Percentiles rank a stretch among this genome's conserved stretches.
phyloP scores from a whole-genome alignment of 2,113 vertebrate genomes.

The Upupa epops region DNA sequence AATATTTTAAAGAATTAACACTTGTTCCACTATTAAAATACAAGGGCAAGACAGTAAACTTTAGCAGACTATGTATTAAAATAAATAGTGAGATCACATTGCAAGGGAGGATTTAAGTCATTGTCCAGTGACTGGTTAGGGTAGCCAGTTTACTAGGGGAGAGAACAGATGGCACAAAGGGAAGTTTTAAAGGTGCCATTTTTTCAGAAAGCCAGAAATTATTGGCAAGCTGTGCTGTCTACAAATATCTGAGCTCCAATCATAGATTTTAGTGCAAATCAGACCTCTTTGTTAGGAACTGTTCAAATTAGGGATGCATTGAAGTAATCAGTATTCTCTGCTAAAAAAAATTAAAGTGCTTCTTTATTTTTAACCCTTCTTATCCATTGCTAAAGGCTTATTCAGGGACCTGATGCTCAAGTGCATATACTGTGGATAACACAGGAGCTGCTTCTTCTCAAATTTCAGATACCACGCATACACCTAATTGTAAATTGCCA shows the following conservation, averaged over 20 bases:
- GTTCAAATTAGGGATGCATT: slow-evolving; percentile 47
- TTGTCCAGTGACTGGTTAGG: neutral
- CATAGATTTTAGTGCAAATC: slow-evolving; percentile 47
- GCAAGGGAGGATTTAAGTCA: neutral
- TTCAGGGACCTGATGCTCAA: neutral
- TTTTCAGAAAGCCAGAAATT: slow-evolving; percentile 32
- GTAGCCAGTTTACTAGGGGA: neutral
- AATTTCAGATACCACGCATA: neutral
- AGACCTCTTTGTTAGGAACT: slow-evolving; percentile 46
- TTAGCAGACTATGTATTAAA: neutral
- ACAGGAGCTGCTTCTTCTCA: neutral
- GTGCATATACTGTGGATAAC: neutral
- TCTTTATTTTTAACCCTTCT: neutral
- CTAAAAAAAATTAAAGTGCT: neutral
- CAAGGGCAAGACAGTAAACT: neutral
- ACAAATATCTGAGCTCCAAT: slow-evolving; percentile 28
- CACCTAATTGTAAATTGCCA: neutral
- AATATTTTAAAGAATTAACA: neutral
- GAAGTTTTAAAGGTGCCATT: neutral
- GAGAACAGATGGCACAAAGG: neutral
- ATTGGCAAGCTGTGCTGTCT: slow-evolving; percentile 31
- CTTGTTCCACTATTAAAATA: neutral
- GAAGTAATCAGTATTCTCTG: slow-evolving; percentile 51
- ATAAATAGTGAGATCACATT: neutral
- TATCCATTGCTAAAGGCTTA: neutral